Percentiles rank a stretch among this genome's conserved stretches.
Conservation (phyloP, 1,140 invertebrate genomes). For the Sycobia sp. region DNA sequence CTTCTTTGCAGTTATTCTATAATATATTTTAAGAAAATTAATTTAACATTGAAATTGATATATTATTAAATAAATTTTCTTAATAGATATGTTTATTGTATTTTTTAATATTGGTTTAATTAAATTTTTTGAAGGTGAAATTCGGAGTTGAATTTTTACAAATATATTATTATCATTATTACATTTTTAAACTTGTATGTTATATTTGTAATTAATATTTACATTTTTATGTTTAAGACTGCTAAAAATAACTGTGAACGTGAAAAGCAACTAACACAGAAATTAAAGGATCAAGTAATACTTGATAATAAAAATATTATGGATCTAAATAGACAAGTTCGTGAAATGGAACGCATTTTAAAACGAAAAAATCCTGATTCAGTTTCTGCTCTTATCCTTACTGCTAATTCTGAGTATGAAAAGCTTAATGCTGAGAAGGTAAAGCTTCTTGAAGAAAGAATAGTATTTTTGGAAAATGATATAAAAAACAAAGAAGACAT, state of each 20-base stretch:
- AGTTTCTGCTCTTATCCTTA: slow-evolving; percentile 73
- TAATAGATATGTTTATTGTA: too few relatives aligned
- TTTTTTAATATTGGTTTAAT: too few relatives aligned
- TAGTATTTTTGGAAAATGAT: slow-evolving; percentile 71
- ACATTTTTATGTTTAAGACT: slow-evolving; percentile 18
- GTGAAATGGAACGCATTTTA: slow-evolving; percentile 80
- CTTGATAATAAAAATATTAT: slow-evolving; percentile 72
- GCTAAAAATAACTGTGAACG: slow-evolving; percentile 60
- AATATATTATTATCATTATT: too few relatives aligned
- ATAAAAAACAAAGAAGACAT: slow-evolving; percentile 70
- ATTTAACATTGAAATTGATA: too few relatives aligned
- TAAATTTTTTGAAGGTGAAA: too few relatives aligned
- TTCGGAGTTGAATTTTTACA: too few relatives aligned
- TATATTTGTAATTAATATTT: slow-evolving; percentile 9
- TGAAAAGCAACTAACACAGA: slow-evolving; percentile 67
- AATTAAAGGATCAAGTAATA: slow-evolving; percentile 69
- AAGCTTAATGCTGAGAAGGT: slow-evolving; percentile 51
- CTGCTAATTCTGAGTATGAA: slow-evolving; percentile 67
- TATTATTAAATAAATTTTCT: too few relatives aligned
- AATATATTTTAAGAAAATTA: neutral
- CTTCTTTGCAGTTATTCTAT: neutral
- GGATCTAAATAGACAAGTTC: slow-evolving; percentile 77
- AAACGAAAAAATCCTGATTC: slow-evolving; percentile 79
- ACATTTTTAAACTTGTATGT: neutral
- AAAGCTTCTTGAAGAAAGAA: slow-evolving; percentile 72